These are phyloP conservation scores for Philopedon plagiatum DNA, from an alignment of 2,888 invertebrate species.

Conservation along the genomic window DNA sequence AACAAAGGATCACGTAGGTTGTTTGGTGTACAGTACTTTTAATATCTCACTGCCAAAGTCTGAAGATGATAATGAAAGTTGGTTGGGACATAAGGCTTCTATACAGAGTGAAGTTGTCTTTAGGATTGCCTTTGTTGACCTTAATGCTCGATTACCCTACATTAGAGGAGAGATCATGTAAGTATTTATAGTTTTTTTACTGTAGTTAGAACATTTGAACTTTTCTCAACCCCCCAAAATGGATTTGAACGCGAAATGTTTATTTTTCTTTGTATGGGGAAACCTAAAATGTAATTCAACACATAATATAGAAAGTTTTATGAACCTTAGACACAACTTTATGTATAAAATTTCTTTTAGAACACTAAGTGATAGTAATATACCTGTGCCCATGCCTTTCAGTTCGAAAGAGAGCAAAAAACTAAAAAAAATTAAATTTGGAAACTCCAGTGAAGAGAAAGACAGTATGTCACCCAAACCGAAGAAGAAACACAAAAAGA, in stretches of 20 bases:
- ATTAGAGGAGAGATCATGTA: slow-evolving; percentile 75
- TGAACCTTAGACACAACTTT: not conserved
- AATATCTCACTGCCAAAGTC: slow-evolving; percentile 78
- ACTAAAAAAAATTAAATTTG: slow-evolving; percentile 16
- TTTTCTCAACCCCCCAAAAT: too few species aligned
- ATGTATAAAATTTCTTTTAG: too few species aligned
- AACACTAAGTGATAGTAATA: not conserved
- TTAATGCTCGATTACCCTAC: slow-evolving; percentile 75
- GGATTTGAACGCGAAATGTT: too few species aligned
- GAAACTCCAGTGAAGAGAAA: not conserved
- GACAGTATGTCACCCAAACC: not conserved
- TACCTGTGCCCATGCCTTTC: too few species aligned
- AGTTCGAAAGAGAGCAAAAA: slow-evolving; percentile 7
- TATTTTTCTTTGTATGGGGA: too few species aligned
- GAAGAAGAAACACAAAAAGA: slow-evolving; percentile 14
- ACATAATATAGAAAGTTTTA: too few species aligned
- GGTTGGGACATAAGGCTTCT: slow-evolving; percentile 73
- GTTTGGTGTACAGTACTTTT: slow-evolving; percentile 79
- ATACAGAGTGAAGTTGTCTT: slow-evolving; percentile 77
- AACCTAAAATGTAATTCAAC: too few species aligned
- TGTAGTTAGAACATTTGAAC: too few species aligned
- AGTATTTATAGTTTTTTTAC: too few species aligned
- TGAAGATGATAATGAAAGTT: slow-evolving; percentile 66
- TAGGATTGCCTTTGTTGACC: slow-evolving; percentile 73
- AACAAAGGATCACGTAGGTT: slow-evolving; percentile 76